These are phyloP conservation scores for Tryphoninae sp. DNA, from an alignment of 2,888 invertebrate species.

Conservation along the genomic window DNA sequence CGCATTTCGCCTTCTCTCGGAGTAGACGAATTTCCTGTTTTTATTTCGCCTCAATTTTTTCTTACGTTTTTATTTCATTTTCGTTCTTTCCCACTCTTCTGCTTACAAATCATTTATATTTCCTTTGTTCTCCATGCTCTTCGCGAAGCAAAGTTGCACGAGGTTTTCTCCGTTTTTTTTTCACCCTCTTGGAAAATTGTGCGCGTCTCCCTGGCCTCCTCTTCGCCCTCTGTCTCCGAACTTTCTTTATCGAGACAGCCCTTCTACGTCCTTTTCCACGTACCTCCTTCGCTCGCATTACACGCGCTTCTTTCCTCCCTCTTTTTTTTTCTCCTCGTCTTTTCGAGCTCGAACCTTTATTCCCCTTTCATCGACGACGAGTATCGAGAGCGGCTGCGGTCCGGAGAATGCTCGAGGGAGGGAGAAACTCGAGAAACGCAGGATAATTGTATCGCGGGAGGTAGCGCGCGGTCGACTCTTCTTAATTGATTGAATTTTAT, in stretches of 20 bases:
- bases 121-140: slow-evolving; percentile 33
- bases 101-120: slow-evolving; percentile 53
- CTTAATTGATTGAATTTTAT: slow-evolving; percentile 58
- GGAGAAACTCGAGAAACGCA: slow-evolving; percentile 36
- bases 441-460: slow-evolving; percentile 44
- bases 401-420: neutral
- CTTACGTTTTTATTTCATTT: neutral
- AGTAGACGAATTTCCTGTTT: slow-evolving; percentile 13
- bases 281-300: too few species aligned
- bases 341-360: slow-evolving; percentile 3
- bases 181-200: neutral
- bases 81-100: slow-evolving; percentile 19
- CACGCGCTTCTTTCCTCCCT: neutral
- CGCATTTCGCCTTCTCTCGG: slow-evolving; percentile 9
- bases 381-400: slow-evolving; percentile 21
- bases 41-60: slow-evolving; percentile 17
- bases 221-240: slow-evolving; percentile 10
- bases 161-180: slow-evolving; percentile 11
- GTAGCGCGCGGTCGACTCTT: slow-evolving; percentile 17
- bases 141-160: slow-evolving; percentile 54
- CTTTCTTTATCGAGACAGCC: neutral
- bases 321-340: slow-evolving; percentile 7
- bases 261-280: too few species aligned
- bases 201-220: slow-evolving; percentile 2
- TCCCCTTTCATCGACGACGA: slow-evolving; percentile 2